phyloP scores from a whole-genome alignment of 2,888 invertebrate species.

The Hyposoter dolosus region DNA sequence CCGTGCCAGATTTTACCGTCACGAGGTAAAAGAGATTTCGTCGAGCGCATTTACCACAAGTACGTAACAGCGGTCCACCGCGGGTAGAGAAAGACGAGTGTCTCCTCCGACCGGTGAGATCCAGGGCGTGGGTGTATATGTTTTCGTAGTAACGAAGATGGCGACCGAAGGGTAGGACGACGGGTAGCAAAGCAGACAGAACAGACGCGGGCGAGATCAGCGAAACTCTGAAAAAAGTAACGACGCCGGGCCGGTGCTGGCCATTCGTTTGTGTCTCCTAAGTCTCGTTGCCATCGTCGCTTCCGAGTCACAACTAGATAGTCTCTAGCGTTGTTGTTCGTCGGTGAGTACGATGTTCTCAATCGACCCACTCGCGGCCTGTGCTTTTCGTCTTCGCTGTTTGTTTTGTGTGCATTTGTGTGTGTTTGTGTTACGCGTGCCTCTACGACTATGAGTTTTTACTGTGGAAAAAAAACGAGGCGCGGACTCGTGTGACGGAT shows the following conservation, averaged over 20 bases:
- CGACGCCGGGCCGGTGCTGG: conserved; percentile 29
- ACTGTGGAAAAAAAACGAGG: not conserved
- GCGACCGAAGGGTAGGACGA: conserved; percentile 81
- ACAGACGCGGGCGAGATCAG: conserved; percentile 12
- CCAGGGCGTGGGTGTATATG: conserved; percentile 58
- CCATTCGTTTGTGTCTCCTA: conserved; percentile 24
- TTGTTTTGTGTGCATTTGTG: conserved; percentile 6
- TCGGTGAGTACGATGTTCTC: conserved; percentile 68
- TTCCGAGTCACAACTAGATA: conserved; percentile 4
- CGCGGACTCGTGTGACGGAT: conserved; percentile 10
- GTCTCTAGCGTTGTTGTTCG: conserved; percentile 15
- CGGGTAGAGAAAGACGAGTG: not conserved
- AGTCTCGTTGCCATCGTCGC: not conserved
- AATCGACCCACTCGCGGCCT: conserved; percentile 28
- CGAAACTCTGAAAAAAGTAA: conserved; percentile 73
- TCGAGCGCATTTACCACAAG: not conserved
- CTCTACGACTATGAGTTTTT: not conserved
- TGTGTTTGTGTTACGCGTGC: not conserved
- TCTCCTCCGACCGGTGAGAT: conserved; percentile 29
- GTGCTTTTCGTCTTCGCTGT: not conserved
- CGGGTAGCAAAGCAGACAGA: conserved; percentile 17
- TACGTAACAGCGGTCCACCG: not conserved
- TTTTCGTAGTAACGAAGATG: conserved; percentile 80
- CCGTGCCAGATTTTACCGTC: not conserved
- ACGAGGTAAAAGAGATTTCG: not conserved